Conservation (phyloP, 2,888 invertebrate genomes). For the Drosophila mimica region DNA sequence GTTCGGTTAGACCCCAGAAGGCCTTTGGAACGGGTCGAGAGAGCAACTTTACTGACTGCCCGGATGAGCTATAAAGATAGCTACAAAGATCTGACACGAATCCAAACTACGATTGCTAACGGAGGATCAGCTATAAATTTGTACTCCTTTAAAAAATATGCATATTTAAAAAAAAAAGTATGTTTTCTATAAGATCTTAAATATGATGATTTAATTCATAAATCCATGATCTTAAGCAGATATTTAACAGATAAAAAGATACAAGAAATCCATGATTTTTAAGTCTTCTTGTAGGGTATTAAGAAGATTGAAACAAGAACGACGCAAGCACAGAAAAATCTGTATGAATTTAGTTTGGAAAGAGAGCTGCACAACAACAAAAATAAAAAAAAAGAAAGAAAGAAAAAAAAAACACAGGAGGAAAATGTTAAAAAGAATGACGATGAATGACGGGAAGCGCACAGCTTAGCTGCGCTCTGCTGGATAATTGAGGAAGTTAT, state of each 20-base stretch:
- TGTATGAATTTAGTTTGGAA: slow-evolving; percentile 61
- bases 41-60: slow-evolving; percentile 7
- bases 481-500: slow-evolving; percentile 85
- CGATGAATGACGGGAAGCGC: slow-evolving; percentile 79
- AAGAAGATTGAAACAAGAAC: neutral
- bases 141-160: too few relatives aligned
- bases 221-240: neutral
- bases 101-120: neutral
- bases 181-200: neutral
- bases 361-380: slow-evolving; percentile 36
- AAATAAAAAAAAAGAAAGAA: neutral
- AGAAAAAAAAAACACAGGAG: slow-evolving; percentile 45
- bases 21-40: neutral
- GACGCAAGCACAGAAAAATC: slow-evolving; percentile 36
- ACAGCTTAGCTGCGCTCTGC: slow-evolving; percentile 75
- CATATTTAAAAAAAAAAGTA: neutral
- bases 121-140: too few relatives aligned
- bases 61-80: slow-evolving; percentile 20
- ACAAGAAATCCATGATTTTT: neutral
- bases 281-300: slow-evolving; percentile 29
- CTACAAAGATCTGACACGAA: neutral
- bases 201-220: too few relatives aligned
- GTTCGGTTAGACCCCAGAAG: slow-evolving; percentile 25
- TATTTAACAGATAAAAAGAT: neutral
- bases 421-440: slow-evolving; percentile 79